phyloP scores from a whole-genome alignment of 2,888 invertebrate genomes.

The Agriopis aurantiaria region DNA sequence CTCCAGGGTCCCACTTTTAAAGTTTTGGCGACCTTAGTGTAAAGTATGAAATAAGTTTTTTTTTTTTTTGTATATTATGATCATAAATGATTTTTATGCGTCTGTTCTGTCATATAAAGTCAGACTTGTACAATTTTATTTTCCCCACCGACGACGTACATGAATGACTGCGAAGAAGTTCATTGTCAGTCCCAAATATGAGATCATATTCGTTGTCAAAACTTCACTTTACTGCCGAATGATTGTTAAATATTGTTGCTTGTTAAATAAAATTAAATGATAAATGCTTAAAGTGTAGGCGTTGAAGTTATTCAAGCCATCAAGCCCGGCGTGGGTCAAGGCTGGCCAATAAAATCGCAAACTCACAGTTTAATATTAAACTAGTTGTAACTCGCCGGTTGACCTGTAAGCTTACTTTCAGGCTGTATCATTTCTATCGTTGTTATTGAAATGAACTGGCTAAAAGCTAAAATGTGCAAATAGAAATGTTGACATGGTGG shows the following conservation, averaged over 20 bases:
- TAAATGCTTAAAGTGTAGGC: slow-evolving; percentile 18
- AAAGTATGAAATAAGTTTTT: not conserved
- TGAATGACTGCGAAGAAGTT: slow-evolving; percentile 1
- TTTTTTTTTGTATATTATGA: not conserved
- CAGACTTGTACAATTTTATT: not conserved
- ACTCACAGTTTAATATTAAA: slow-evolving; percentile 14
- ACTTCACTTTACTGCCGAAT: slow-evolving; percentile 16
- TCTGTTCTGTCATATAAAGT: not conserved
- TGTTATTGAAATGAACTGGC: too few relatives aligned
- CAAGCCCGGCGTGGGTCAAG: slow-evolving; percentile 37
- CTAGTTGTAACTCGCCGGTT: not conserved
- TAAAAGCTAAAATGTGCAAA: too few relatives aligned
- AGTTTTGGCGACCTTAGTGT: not conserved
- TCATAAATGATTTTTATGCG: not conserved
- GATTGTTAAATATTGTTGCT: slow-evolving; percentile 25
- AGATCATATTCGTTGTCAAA: slow-evolving; percentile 21
- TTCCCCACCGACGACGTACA: not conserved
- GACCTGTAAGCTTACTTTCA: not conserved
- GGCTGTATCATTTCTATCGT: not conserved
- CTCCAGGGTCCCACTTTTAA: too few relatives aligned
- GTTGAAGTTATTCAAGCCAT: slow-evolving; percentile 18
- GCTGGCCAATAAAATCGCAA: slow-evolving; percentile 37
- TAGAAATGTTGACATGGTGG: too few relatives aligned
- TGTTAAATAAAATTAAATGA: too few relatives aligned
- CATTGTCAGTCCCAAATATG: slow-evolving; percentile 11